Base-by-base conservation (phyloP, 2,113 vertebrate species). In the Pterocles burchelli region DNA sequence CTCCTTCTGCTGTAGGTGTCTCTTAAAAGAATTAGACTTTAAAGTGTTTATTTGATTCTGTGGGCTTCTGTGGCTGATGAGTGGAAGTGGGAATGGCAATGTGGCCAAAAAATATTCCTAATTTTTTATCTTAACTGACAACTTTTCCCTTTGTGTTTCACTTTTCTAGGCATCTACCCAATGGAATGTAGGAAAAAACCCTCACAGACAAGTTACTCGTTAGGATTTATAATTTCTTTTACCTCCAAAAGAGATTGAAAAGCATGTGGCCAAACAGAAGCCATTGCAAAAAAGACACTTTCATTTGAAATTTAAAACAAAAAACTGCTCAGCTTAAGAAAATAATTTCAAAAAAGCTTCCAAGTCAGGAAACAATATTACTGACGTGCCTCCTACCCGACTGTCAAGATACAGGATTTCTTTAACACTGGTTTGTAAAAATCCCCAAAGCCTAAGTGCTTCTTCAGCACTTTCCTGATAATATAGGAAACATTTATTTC, bases 401-500 rank as follows among this genome's bases (percentile, higher is more conserved):
- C 38, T 28, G 41, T 51, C 48, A 86, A 87, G 71, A 88, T 33
- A 58, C 17, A 92, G 34, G 24, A 43, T 92, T 94, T 88, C 72
- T 90, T 95, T 91, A 46, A 59, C 68, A 87, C 24, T 26, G 54
- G 36, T 62, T 85, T 74, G 15, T 78, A 89, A 93, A 95, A 94
- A 92, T 95, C 84, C 93, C 87, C 90, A 68, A 54, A 88, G 49
- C n/a, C n/a, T 55, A 54, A 80, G 22, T 89, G 81, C 78, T 95
- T 85, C 59, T 74, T 94, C 84, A 66, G 82, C 68, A 85, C 36
- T 85, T 95, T 72, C 46, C 45, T 83, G 76, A 51, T 72, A 87
- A 83, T 89, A 72, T 48, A 93, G 92, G 95, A 96, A 96, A 73
- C 38, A 71, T 66, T 65, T 84, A 84, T 96, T 93, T 90, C 89